phyloP scores from a whole-genome alignment of 2,113 vertebrate species.

The Arizona elegans region DNA sequence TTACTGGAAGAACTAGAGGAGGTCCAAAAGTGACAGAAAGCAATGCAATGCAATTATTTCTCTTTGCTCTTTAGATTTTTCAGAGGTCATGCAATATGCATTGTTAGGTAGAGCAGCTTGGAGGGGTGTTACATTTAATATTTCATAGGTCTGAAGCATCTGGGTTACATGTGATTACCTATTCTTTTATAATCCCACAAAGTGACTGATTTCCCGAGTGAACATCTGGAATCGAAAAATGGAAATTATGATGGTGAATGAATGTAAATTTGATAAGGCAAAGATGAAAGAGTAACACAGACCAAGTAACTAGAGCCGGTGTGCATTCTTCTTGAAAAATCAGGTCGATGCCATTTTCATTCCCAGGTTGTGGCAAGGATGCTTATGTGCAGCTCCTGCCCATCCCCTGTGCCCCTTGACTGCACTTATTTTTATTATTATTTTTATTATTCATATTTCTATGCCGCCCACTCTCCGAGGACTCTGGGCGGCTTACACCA shows the following conservation, averaged over 20 bases:
- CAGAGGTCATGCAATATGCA: background rate
- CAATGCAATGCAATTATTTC: background rate
- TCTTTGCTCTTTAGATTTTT: background rate
- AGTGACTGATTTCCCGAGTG: background rate
- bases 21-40: background rate
- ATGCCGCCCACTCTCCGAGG: too few relatives aligned
- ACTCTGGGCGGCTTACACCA: too few relatives aligned
- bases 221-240: background rate
- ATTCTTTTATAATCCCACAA: background rate
- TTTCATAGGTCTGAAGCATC: background rate
- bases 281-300: background rate
- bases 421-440: too few relatives aligned
- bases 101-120: background rate
- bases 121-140: background rate
- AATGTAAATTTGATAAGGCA: background rate
- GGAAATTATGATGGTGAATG: background rate
- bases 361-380: background rate
- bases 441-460: too few relatives aligned
- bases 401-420: background rate
- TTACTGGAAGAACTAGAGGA: background rate
- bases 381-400: background rate
- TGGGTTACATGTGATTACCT: background rate
- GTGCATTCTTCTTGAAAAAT: background rate
- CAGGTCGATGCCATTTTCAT: background rate
- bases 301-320: background rate